A percentile compares a stretch with the other conserved stretches of the same genome.
phyloP scores from a whole-genome alignment of 2,888 invertebrate genomes.

The Tridacna gigas region DNA sequence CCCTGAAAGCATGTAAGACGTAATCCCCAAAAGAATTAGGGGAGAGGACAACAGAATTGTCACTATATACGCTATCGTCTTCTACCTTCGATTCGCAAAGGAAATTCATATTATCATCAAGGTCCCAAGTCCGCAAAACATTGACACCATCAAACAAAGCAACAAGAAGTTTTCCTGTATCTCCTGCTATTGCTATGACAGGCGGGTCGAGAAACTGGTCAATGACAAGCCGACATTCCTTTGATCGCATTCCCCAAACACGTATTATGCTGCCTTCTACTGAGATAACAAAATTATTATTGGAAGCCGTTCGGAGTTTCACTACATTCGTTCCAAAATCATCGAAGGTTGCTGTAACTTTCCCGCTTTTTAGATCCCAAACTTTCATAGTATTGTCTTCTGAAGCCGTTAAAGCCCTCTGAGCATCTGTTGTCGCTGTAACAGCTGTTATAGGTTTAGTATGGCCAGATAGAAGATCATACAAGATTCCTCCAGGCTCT shows the following conservation, averaged over 20 bases:
- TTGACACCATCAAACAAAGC: constrained; percentile 81
- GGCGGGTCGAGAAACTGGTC: constrained; percentile 80
- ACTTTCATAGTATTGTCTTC: constrained; percentile 82
- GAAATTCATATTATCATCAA: constrained; percentile 68
- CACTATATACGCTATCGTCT: constrained; percentile 76
- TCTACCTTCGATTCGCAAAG: constrained; percentile 70
- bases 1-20: constrained; percentile 80
- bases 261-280: constrained; percentile 77
- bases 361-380: constrained; percentile 81
- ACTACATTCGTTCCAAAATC: constrained; percentile 78
- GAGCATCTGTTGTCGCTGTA: constrained; percentile 78
- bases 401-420: constrained; percentile 79
- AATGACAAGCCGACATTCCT: constrained; percentile 69
- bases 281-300: constrained; percentile 75
- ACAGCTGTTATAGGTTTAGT: constrained; percentile 81
- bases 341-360: constrained; percentile 77
- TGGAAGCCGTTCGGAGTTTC: constrained; percentile 70
- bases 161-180: constrained; percentile 77
- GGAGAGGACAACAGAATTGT: constrained; percentile 77
- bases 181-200: constrained; percentile 75
- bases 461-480: constrained; percentile 82
- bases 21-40: constrained; percentile 73
- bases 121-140: constrained; percentile 77
- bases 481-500: constrained; percentile 81
- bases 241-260: constrained; percentile 77